A percentile compares a stretch with the other conserved stretches of the same genome.
These are phyloP conservation scores for Syngnathus floridae DNA, from an alignment of 2,113 vertebrate species.

Conservation along the genomic window DNA sequence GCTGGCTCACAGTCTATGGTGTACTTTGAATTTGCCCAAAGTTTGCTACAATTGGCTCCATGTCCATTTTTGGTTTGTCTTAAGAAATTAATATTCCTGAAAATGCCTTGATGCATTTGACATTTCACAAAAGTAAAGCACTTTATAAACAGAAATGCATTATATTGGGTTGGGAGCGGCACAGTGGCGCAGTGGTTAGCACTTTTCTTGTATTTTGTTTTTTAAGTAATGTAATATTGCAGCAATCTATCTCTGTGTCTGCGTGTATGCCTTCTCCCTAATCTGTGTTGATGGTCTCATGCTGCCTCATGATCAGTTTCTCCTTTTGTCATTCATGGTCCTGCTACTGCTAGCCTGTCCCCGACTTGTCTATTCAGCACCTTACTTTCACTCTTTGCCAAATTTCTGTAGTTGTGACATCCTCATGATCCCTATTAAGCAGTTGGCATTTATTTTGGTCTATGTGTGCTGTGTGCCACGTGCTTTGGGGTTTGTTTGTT, in stretches of 20 bases:
- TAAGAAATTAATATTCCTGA: too few relatives aligned
- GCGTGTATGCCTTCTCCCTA: neutral
- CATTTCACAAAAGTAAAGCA: too few relatives aligned
- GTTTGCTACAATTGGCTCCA: too few relatives aligned
- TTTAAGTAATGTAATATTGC: neutral
- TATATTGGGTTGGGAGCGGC: too few relatives aligned
- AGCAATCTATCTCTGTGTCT: neutral
- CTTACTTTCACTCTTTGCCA: neutral
- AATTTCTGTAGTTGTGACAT: neutral
- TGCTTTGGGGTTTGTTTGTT: neutral
- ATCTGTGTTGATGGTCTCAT: neutral
- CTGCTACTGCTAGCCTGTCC: neutral
- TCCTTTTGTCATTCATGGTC: neutral
- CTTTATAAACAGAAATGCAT: too few relatives aligned
- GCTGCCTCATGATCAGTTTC: neutral
- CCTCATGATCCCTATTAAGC: neutral
- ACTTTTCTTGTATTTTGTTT: neutral
- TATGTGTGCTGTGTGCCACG: neutral
- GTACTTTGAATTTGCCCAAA: too few relatives aligned
- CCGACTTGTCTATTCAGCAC: neutral
- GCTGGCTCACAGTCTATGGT: too few relatives aligned
- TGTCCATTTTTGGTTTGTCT: too few relatives aligned
- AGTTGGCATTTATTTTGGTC: neutral
- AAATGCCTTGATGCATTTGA: too few relatives aligned
- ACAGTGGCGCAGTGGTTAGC: too few relatives aligned